Evolutionary conservation across 2,888 invertebrate species (phyloP).

Genomic region (Agriotes lineatus): DNA sequence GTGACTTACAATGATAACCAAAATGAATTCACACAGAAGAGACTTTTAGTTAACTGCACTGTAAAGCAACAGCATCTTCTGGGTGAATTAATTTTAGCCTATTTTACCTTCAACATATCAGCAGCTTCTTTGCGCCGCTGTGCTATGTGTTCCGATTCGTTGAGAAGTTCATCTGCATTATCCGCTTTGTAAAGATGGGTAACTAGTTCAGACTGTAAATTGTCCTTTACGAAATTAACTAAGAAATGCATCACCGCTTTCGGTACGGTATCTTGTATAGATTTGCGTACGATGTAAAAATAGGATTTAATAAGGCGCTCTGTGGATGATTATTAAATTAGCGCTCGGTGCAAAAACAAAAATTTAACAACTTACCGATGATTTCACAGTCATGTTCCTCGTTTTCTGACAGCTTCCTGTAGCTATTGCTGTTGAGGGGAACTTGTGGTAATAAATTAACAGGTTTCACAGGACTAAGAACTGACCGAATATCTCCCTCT

Average conservation of each 20-base stretch:
- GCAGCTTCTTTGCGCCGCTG: constrained; percentile 95
- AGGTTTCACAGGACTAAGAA: constrained; percentile 83
- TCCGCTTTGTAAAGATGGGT: constrained; percentile 98
- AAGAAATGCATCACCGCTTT: constrained; percentile 99
- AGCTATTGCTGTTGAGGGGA: constrained; percentile 77
- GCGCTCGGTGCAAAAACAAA: too few species aligned
- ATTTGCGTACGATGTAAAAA: constrained; percentile 98
- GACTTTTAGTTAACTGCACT: too few species aligned
- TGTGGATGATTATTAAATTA: constrained; percentile 64
- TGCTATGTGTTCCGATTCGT: constrained; percentile 98
- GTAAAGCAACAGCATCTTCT: too few species aligned
- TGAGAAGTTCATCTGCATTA: constrained; percentile 90
- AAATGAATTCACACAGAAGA: too few species aligned
- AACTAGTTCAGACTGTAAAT: constrained; percentile 98
- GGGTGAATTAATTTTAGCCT: too few species aligned
- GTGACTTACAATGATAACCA: too few species aligned
- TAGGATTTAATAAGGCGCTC: constrained; percentile 98
- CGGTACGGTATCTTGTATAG: constrained; percentile 98
- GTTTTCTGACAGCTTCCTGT: constrained; percentile 85
- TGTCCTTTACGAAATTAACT: constrained; percentile 98
- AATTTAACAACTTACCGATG: constrained; percentile 85
- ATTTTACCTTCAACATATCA: constrained; percentile 95
- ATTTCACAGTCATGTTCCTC: constrained; percentile 97
- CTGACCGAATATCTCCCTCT: constrained; percentile 60
- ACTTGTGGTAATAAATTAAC: constrained; percentile 94